Evolutionary conservation across 2,113 vertebrate genomes (phyloP).

Genomic region (Aegotheles bennettii): DNA sequence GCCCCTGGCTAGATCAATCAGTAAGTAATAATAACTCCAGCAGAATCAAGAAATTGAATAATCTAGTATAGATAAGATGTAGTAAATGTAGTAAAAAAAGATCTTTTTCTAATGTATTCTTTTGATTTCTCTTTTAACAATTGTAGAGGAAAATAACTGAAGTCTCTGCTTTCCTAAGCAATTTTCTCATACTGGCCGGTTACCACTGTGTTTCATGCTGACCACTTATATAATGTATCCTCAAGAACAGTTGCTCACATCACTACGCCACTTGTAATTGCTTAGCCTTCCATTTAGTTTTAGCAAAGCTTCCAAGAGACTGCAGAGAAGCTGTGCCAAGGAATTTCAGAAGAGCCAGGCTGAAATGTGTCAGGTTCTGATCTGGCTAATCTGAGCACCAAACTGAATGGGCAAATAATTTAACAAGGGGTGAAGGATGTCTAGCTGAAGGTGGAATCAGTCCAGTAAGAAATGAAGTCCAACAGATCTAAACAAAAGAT

Average conservation of each 20-base stretch:
- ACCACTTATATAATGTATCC: background rate
- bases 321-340: background rate
- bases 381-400: slow-evolving; percentile 1
- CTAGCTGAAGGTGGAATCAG: background rate
- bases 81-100: background rate
- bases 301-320: background rate
- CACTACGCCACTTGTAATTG: background rate
- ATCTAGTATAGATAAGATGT: background rate
- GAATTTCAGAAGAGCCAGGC: background rate
- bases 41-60: background rate
- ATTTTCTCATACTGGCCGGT: background rate
- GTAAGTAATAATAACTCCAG: background rate
- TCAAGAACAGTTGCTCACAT: background rate
- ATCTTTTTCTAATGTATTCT: background rate
- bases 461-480: slow-evolving; percentile 1
- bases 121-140: background rate
- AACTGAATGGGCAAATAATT: slow-evolving; percentile 7
- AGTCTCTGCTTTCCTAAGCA: background rate
- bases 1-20: background rate
- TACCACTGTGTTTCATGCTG: background rate
- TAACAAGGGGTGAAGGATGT: background rate
- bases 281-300: background rate
- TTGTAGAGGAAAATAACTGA: background rate
- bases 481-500: background rate
- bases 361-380: background rate